These are phyloP conservation scores for Pantala flavescens DNA, from an alignment of 1,140 invertebrate species.

Conservation along the genomic window DNA sequence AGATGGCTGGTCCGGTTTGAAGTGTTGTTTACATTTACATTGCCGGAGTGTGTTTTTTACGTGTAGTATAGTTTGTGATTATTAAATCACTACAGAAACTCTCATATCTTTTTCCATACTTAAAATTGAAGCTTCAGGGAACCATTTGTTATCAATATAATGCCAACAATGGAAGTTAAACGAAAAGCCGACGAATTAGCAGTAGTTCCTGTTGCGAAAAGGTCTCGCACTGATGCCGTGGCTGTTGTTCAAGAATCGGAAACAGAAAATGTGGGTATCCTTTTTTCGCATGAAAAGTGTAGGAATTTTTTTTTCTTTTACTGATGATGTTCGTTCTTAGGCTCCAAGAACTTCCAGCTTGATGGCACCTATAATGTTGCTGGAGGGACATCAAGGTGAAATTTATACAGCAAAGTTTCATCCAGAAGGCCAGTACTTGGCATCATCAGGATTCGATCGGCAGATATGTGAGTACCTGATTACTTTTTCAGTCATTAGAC, in stretches of 20 bases:
- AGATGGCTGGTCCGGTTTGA: no score
- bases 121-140: neutral
- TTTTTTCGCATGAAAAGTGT: slow-evolving; percentile 10
- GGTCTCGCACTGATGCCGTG: slow-evolving; percentile 55
- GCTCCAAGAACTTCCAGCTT: slow-evolving; percentile 77
- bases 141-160: neutral
- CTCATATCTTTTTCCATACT: no score
- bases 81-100: neutral
- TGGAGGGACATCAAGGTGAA: slow-evolving; percentile 95
- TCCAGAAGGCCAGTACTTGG: slow-evolving; percentile 87
- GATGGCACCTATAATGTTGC: slow-evolving; percentile 88
- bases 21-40: no score
- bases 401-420: slow-evolving; percentile 91
- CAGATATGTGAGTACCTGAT: slow-evolving; percentile 73
- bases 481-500: no score
- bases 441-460: slow-evolving; percentile 92
- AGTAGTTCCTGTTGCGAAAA: slow-evolving; percentile 45
- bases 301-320: slow-evolving; percentile 22
- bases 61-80: neutral
- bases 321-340: slow-evolving; percentile 28
- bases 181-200: slow-evolving; percentile 58
- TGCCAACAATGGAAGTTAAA: slow-evolving; percentile 40
- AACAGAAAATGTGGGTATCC: slow-evolving; percentile 45
- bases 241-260: slow-evolving; percentile 49
- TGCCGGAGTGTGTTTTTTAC: no score